Evolutionary conservation across 2,113 vertebrate genomes (phyloP), one percentile per base, ranked within the genome.

Genomic region (Pelodiscus sinensis): DNA sequence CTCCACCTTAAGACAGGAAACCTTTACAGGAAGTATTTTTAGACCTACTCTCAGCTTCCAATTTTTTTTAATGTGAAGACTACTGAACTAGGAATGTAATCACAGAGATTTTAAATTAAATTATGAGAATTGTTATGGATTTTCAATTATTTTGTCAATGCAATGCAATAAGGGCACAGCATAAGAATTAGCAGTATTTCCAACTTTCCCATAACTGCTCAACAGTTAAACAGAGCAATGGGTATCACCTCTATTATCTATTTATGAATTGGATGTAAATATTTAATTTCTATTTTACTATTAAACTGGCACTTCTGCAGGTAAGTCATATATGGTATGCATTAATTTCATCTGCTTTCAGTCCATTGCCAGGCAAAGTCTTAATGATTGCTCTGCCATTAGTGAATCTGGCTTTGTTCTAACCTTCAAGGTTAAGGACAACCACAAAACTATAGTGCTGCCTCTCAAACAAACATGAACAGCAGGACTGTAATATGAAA

Each of bases 61-160:
- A 55, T 62, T 78, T 85, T 68, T 51, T 78, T 78, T 24, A 51
- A 68, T 51, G 87, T 54, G 78, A 73, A 89, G 35, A 19, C 52
- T 87, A 87, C 13, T 1, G 0, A 27, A 81, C 57, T 84, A 71
- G 57, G 90, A 62, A 68, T 55, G 11, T 79, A 44, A 68, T 68
- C 8, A 50, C 81, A 80, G 29, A 31, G 79, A 55, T 54, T 71
- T 81, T 81, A 21, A 24, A 10, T 87, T 93, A 92, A 91, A 87
- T 83, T 84, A 85, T 16, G 58, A 79, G 55, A 90, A 38, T 51
- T 79, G 31, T 54, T 94, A 87, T 1, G 79, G 82, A 84, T 79
- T 78, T 93, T 93, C 81, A 90, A 82, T 93, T 84, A 89, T 52
- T 81, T 65, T 84, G 44, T 90, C 88, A 92, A 18, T 3, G 0